Evolutionary conservation across 2,888 invertebrate species (phyloP).

Genomic region (Metopia argyrocephala): DNA sequence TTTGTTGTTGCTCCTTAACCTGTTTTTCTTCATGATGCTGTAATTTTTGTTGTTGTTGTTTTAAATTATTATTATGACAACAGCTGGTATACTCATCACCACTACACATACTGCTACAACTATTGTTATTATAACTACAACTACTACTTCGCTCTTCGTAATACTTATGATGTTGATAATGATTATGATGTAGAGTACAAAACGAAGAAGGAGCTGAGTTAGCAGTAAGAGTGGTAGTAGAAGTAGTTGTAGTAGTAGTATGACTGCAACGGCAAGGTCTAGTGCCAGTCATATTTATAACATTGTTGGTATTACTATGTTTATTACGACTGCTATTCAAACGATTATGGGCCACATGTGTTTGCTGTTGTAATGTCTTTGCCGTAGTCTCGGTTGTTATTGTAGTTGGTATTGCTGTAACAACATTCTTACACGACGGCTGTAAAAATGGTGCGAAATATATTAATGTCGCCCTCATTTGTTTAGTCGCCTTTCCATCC

Average conservation of each 20-base stretch:
- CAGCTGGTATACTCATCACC: slow-evolving; percentile 37
- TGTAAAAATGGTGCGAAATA: slow-evolving; percentile 75
- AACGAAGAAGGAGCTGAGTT: neutral
- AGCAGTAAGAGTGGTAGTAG: slow-evolving; percentile 36
- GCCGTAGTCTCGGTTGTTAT: slow-evolving; percentile 8
- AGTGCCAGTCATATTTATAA: slow-evolving; percentile 57
- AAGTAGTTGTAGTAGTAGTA: slow-evolving; percentile 39
- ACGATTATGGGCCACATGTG: slow-evolving; percentile 59
- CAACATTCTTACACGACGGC: slow-evolving; percentile 74
- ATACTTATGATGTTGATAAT: neutral
- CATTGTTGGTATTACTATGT: slow-evolving; percentile 56
- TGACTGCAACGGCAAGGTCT: slow-evolving; percentile 44
- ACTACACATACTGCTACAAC: slow-evolving; percentile 19
- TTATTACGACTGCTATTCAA: slow-evolving; percentile 36
- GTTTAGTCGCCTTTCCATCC: slow-evolving; percentile 53
- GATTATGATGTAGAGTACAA: neutral
- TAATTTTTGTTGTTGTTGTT: slow-evolving; percentile 48
- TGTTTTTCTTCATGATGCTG: slow-evolving; percentile 43
- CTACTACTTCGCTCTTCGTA: slow-evolving; percentile 12
- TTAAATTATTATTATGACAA: slow-evolving; percentile 52
- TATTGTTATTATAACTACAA: slow-evolving; percentile 7
- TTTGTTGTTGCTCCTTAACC: slow-evolving; percentile 55
- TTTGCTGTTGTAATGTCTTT: slow-evolving; percentile 45
- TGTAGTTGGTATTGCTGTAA: slow-evolving; percentile 65
- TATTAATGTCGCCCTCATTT: slow-evolving; percentile 73